These are phyloP conservation scores for Catharus fuscescens DNA, from an alignment of 2,113 vertebrate species.

Conservation along the genomic window DNA sequence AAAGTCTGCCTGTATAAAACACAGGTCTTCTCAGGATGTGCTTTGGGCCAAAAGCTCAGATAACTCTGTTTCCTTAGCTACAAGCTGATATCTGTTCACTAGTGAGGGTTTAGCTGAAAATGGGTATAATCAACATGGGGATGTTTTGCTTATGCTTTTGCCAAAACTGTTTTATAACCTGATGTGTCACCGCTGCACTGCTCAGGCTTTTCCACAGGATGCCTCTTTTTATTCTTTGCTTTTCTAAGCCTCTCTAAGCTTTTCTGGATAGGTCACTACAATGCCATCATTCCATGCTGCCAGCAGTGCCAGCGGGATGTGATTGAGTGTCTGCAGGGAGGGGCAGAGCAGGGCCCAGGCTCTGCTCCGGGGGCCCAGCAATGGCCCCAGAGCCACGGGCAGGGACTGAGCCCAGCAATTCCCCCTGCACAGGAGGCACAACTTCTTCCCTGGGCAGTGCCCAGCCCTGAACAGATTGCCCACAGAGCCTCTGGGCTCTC, in stretches of 20 bases:
- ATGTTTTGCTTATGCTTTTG: background rate
- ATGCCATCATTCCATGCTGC: background rate
- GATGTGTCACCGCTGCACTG: rapidly evolving
- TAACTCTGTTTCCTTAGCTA: background rate
- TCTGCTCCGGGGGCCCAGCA: background rate
- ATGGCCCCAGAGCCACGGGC: background rate
- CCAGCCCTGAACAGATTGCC: background rate
- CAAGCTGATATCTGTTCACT: background rate
- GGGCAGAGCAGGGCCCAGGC: background rate
- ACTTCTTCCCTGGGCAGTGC: background rate
- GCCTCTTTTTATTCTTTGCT: background rate
- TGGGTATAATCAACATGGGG: background rate
- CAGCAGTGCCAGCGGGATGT: background rate
- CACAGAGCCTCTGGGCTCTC: background rate
- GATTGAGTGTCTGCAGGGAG: background rate
- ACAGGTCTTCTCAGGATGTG: background rate
- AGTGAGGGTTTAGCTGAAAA: background rate
- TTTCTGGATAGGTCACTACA: background rate
- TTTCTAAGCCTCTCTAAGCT: slow-evolving; percentile 22
- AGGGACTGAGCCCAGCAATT: background rate
- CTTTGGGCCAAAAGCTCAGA: background rate
- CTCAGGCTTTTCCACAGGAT: slow-evolving; percentile 3
- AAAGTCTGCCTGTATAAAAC: background rate
- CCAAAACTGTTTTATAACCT: background rate
- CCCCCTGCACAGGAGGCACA: background rate